A percentile compares a stretch with the other conserved stretches of the same genome.
Evolutionary conservation across 2,888 invertebrate species (phyloP).

Genomic region (Callinectes sapidus): DNA sequence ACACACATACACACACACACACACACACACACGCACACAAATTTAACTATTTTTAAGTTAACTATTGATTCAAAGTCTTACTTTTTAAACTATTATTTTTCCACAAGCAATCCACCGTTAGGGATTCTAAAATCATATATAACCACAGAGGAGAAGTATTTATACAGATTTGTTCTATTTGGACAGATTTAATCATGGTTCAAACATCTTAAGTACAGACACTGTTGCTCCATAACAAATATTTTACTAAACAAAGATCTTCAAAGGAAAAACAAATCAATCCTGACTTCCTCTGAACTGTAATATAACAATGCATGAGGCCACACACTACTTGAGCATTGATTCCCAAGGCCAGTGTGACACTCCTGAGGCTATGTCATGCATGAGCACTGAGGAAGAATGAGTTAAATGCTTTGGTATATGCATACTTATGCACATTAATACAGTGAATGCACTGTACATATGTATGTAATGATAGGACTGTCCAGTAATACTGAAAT

Average conservation of each 20-base stretch:
- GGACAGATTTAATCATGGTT: constrained; percentile 73
- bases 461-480: neutral
- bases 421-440: neutral
- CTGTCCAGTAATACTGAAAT: constrained; percentile 22
- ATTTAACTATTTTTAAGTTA: neutral
- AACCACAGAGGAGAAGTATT: neutral
- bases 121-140: neutral
- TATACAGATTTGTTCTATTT: constrained; percentile 14
- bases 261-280: neutral
- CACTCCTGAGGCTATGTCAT: constrained; percentile 7
- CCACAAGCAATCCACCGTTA: neutral
- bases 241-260: neutral
- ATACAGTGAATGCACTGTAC: neutral
- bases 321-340: constrained; percentile 24
- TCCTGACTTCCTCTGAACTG: neutral
- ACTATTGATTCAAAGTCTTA: neutral
- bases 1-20: neutral
- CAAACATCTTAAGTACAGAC: constrained; percentile 78
- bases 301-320: neutral
- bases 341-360: constrained; percentile 26
- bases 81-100: neutral
- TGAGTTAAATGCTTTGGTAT: constrained; percentile 23
- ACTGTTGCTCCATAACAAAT: constrained; percentile 41
- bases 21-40: neutral
- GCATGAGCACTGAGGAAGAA: constrained; percentile 12